Percentiles rank a stretch among this genome's conserved stretches.
Evolutionary conservation across 2,113 vertebrate genomes (phyloP).

Genomic region (Gallinago media): DNA sequence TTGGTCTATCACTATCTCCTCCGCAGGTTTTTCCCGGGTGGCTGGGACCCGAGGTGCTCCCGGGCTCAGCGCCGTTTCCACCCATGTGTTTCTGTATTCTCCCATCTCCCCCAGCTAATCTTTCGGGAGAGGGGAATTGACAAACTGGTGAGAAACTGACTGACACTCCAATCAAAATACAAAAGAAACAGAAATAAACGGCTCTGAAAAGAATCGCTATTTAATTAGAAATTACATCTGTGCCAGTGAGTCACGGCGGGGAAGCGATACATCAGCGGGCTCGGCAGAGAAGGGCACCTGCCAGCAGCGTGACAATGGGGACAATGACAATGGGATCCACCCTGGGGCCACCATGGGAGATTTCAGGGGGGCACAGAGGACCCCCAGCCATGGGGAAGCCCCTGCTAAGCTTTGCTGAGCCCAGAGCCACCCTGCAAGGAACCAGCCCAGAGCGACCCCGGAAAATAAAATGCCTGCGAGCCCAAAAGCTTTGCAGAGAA

Average conservation of each 20-base stretch:
- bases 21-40: not conserved
- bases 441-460: not conserved
- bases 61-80: rapidly evolving
- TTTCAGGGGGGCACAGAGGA: not conserved
- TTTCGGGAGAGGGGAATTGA: constrained; percentile 16
- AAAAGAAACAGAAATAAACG: constrained; percentile 28
- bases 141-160: not conserved
- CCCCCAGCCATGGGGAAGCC: not conserved
- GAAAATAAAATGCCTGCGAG: not conserved
- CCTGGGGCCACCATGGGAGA: rapidly evolving
- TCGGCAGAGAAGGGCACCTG: not conserved
- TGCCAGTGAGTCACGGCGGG: constrained; percentile 9
- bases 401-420: not conserved
- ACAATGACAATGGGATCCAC: not conserved
- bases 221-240: constrained; percentile 41
- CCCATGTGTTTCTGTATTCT: not conserved
- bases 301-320: not conserved
- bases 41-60: not conserved
- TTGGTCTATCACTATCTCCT: not conserved
- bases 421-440: not conserved
- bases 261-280: not conserved
- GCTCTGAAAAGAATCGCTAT: constrained; percentile 19
- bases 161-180: constrained; percentile 29
- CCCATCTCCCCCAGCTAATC: not conserved
- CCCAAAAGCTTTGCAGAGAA: not conserved